Conservation (phyloP, 1,140 invertebrate genomes). For the Zaprionus gabonicus region DNA sequence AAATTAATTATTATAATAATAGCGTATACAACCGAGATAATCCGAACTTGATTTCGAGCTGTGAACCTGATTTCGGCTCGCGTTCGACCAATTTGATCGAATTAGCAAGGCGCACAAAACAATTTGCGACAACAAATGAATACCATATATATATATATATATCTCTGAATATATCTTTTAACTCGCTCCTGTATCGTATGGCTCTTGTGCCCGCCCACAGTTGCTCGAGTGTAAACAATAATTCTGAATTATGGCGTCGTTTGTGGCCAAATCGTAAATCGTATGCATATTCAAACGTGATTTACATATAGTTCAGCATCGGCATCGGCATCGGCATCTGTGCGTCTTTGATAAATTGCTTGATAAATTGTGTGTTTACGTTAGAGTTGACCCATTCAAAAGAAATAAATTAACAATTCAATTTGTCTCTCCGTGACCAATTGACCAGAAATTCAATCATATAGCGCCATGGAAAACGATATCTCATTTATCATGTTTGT, state of each 20-base stretch:
- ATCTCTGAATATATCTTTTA: neutral
- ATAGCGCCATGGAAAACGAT: neutral
- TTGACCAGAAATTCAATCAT: neutral
- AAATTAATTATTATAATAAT: slow-evolving; percentile 23
- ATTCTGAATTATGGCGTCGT: slow-evolving; percentile 7
- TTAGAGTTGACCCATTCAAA: neutral
- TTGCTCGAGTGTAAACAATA: slow-evolving; percentile 11
- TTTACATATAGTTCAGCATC: slow-evolving; percentile 3
- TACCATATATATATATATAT: neutral
- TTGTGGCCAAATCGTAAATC: slow-evolving; percentile 13
- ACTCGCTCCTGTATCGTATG: neutral
- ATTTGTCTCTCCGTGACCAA: neutral
- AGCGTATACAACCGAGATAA: neutral
- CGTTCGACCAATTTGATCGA: neutral
- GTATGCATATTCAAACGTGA: slow-evolving; percentile 12
- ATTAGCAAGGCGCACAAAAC: neutral
- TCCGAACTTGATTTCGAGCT: neutral
- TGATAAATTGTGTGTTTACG: slow-evolving; percentile 5
- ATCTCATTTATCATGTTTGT: neutral
- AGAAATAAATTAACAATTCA: slow-evolving; percentile 18
- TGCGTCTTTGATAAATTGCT: neutral
- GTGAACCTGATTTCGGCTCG: slow-evolving; percentile 10
- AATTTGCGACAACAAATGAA: neutral
- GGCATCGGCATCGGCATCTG: neutral
- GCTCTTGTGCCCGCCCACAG: neutral